Conservation (phyloP, 53 echinoderm and acorn worm species). For the Astropecten irregularis region DNA sequence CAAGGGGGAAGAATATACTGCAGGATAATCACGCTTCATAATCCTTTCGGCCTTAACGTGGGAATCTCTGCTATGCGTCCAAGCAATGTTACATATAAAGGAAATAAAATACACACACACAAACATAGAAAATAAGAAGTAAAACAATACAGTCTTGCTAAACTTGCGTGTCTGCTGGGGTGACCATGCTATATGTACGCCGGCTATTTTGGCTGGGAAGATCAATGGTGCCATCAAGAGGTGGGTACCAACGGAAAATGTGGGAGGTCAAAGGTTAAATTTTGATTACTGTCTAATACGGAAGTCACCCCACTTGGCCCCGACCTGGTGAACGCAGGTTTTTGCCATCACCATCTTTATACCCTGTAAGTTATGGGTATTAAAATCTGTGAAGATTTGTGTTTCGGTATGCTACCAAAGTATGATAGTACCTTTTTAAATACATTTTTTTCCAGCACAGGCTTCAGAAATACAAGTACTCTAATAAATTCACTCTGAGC, state of each 20-base stretch:
- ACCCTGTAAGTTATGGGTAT: no score
- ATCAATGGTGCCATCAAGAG: conserved; percentile 1
- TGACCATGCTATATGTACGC: not conserved
- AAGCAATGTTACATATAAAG: not conserved
- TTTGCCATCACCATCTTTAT: no score
- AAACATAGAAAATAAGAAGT: conserved; percentile 3
- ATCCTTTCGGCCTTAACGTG: not conserved
- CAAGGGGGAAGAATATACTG: not conserved
- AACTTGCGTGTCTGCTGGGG: conserved; percentile 51
- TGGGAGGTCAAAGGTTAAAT: conserved; percentile 49
- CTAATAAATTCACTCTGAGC: no score
- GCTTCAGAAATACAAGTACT: no score
- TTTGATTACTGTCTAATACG: not conserved
- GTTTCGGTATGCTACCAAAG: no score
- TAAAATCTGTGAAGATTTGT: no score
- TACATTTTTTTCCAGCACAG: no score
- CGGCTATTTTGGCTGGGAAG: not conserved
- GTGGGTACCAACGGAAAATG: conserved; percentile 12
- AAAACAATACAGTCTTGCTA: not conserved
- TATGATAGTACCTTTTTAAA: no score
- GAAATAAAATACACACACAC: not conserved
- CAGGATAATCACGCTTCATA: no score
- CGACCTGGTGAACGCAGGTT: not conserved
- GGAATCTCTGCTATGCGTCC: not conserved
- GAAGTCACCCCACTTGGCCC: conserved; percentile 5